phyloP scores from a whole-genome alignment of 2,888 invertebrate species.

The Lasioglossum oenotherae region DNA sequence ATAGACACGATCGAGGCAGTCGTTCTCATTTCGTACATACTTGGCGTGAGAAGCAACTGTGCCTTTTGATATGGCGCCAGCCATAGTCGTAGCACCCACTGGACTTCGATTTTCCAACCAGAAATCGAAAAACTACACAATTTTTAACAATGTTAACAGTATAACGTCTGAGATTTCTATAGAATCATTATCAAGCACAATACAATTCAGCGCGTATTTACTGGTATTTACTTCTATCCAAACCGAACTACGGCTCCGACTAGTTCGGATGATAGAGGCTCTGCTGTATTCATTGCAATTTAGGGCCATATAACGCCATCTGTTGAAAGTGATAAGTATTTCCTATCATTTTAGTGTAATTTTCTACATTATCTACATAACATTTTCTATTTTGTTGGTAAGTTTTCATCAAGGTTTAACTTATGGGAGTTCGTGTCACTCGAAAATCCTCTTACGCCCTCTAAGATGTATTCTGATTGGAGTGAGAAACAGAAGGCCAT shows the following conservation, averaged over 20 bases:
- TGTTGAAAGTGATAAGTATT: not conserved
- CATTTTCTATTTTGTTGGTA: not conserved
- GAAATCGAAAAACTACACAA: not conserved
- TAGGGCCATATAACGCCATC: not conserved
- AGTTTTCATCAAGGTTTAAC: not conserved
- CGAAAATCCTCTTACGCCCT: no score
- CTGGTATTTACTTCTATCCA: not conserved
- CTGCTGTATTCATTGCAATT: not conserved
- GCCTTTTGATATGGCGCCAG: constrained; percentile 64
- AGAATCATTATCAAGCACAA: not conserved
- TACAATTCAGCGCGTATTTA: not conserved
- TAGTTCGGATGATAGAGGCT: no score
- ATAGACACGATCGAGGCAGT: constrained; percentile 54
- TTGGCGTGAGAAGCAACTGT: constrained; percentile 54
- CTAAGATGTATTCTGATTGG: no score
- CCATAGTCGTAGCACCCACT: constrained; percentile 55
- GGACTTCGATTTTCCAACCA: constrained; percentile 22
- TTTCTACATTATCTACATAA: no score
- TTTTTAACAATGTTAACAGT: not conserved
- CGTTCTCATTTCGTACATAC: constrained; percentile 63
- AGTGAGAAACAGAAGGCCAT: no score
- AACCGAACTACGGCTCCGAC: not conserved
- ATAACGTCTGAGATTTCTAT: not conserved
- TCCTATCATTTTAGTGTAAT: no score
- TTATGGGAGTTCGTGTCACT: no score